These are phyloP conservation scores for Dipus sagitta DNA, from an alignment of 2,797 vertebrate genomes.

Conservation along the genomic window DNA sequence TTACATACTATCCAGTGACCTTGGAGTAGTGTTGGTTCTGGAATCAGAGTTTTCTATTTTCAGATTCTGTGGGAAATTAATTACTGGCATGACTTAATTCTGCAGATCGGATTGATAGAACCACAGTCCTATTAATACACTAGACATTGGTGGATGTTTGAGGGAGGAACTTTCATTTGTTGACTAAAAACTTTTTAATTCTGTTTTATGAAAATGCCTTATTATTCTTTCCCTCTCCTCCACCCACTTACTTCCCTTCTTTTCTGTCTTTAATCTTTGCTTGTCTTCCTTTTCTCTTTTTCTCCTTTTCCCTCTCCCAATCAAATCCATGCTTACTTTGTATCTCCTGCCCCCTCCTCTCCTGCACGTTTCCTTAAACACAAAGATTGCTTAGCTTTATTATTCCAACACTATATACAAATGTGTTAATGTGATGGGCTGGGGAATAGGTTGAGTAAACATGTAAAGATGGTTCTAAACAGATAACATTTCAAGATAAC, in stretches of 20 bases:
- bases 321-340: too few relatives aligned
- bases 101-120: not conserved
- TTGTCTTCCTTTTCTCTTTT: fast-evolving
- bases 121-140: not conserved
- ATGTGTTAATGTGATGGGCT: not conserved
- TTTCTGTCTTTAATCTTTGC: fast-evolving
- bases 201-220: not conserved
- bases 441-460: not conserved
- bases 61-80: not conserved
- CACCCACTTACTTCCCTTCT: too few relatives aligned
- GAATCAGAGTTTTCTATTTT: constrained; percentile 45
- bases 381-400: not conserved
- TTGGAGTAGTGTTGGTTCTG: not conserved
- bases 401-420: not conserved
- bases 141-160: not conserved
- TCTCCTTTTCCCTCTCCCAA: not conserved
- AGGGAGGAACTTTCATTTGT: not conserved
- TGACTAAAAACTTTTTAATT: not conserved
- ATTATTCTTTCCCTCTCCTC: not conserved
- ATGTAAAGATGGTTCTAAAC: not conserved
- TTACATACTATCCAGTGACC: constrained; percentile 29
- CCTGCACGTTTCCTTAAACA: not conserved
- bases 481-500: not conserved
- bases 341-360: too few relatives aligned
- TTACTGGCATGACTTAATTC: not conserved